phyloP scores from a whole-genome alignment of 2,113 vertebrate species.

The Hydropotes inermis region DNA sequence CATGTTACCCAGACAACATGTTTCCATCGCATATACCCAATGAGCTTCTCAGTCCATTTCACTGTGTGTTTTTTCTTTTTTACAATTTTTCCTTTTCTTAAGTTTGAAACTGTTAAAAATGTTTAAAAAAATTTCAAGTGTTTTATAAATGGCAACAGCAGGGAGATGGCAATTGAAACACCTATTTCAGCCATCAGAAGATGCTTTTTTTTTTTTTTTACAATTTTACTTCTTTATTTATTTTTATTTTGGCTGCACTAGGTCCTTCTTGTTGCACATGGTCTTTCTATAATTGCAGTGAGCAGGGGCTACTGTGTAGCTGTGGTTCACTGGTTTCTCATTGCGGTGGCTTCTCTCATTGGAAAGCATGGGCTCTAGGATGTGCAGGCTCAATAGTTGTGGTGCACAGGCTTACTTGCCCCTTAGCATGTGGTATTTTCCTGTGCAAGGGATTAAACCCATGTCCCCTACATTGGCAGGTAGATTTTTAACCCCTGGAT shows the following conservation, averaged over 20 bases:
- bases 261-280: rapidly evolving
- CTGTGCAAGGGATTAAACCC: background rate
- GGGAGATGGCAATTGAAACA: background rate
- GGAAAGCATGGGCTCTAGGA: background rate
- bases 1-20: background rate
- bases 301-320: background rate
- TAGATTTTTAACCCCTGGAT: background rate
- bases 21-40: background rate
- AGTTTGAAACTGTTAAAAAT: background rate
- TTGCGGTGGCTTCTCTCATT: background rate
- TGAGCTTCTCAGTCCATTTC: background rate
- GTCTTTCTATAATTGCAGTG: background rate
- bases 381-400: background rate
- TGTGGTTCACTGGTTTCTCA: background rate
- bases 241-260: background rate
- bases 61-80: background rate
- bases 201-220: background rate
- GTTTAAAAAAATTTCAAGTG: background rate
- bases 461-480: background rate
- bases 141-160: background rate
- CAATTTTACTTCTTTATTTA: background rate
- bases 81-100: background rate
- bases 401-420: background rate
- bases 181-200: background rate
- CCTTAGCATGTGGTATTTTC: background rate